A percentile compares a stretch with the other conserved stretches of the same genome.
Conservation (phyloP, 2,113 vertebrate genomes). For the Noturus placidus region DNA sequence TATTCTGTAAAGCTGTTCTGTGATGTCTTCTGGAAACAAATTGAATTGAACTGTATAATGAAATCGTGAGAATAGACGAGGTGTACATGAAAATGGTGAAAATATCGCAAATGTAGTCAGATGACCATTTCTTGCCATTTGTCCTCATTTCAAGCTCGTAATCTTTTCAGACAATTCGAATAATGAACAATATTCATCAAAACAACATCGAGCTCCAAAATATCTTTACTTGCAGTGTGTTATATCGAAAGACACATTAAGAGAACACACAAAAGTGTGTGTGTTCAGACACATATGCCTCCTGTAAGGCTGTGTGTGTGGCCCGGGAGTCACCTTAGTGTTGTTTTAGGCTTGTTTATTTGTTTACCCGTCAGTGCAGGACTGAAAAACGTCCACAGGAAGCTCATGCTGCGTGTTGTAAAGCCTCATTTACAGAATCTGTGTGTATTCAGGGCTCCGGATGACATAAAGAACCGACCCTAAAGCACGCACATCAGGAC, state of each 20-base stretch:
- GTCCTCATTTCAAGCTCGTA: background rate
- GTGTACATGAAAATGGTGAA: background rate
- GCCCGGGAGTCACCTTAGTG: conserved; percentile 36
- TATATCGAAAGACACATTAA: background rate
- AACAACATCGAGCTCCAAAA: too few species aligned
- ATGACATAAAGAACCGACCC: background rate
- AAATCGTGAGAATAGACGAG: background rate
- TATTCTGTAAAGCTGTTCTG: too few species aligned
- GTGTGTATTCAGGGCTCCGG: conserved; percentile 11
- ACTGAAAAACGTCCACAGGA: conserved; percentile 12
- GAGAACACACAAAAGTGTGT: conserved; percentile 31
- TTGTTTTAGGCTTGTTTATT: conserved; percentile 46
- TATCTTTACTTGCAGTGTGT: background rate
- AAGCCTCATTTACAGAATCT: conserved; percentile 26
- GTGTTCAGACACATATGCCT: conserved; percentile 26
- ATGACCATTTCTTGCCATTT: background rate
- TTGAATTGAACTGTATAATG: too few species aligned
- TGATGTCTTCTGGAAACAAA: too few species aligned
- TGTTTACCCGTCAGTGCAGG: conserved; percentile 27
- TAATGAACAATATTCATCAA: background rate
- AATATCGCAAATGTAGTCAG: background rate
- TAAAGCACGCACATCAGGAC: background rate
- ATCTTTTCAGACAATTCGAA: background rate
- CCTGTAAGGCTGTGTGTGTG: conserved; percentile 37
- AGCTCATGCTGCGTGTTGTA: background rate